phyloP scores from a whole-genome alignment of 2,113 vertebrate species.

The Laticauda colubrina region DNA sequence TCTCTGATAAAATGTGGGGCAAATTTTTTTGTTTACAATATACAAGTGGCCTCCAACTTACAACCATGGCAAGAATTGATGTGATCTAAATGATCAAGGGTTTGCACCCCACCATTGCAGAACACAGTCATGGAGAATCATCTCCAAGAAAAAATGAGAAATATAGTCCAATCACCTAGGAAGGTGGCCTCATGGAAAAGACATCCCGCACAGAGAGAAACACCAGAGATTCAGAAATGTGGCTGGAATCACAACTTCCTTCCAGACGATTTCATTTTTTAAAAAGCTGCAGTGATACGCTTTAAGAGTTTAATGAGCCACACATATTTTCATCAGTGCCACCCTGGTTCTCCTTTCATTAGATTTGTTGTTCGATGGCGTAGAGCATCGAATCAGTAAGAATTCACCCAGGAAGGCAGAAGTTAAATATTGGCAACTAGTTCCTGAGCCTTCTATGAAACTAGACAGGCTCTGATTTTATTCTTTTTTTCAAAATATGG shows the following conservation, averaged over 20 bases:
- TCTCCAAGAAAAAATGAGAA: background rate
- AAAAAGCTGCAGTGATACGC: background rate
- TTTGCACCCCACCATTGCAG: background rate
- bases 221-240: background rate
- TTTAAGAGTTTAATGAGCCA: background rate
- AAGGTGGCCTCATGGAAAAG: background rate
- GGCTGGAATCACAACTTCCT: background rate
- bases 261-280: background rate
- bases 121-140: background rate
- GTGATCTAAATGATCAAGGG: background rate
- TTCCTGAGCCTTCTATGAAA: background rate
- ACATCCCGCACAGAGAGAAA: background rate
- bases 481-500: background rate
- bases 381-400: background rate
- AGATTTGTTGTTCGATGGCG: background rate
- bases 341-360: background rate
- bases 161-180: background rate
- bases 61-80: background rate
- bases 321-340: background rate
- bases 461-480: background rate
- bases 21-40: no score
- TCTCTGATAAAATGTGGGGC: no score
- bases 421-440: background rate
- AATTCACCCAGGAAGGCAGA: background rate
- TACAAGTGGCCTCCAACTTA: no score